Evolutionary conservation across 2,113 vertebrate genomes (phyloP), one percentile per base, ranked within the genome.

Genomic region (Chrysochloris asiatica): DNA sequence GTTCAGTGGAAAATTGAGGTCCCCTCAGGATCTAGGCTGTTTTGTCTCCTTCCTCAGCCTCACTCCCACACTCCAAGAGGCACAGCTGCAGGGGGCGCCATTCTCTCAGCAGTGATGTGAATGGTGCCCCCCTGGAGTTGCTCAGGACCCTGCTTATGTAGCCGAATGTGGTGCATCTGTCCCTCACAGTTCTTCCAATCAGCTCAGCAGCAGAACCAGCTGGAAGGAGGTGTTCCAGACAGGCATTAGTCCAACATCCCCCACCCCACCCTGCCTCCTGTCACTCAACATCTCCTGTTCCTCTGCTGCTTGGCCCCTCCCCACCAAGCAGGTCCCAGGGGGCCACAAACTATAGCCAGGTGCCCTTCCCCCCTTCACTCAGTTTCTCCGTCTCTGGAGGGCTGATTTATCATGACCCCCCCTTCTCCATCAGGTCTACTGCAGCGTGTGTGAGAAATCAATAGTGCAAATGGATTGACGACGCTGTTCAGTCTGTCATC

Each of bases 391-490:
- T 90, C 86, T 86, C 83, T 88, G 85, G 92, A 86, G 96, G 86
- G 65, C 77, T 88, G 86, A 94, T 92, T 90, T 95, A 95, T 94
- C 73, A 67, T 41, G 52, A 41, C 79, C 72, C 89, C n/a, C 89
- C 28, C 56, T 22, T 45, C 81, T 9, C 89, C 82, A 82, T 88
- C 95, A 63, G 72, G 87, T 95, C 87, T 96, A 94, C 97, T 80
- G 96, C 96, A n/a, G n/a, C 94, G 96, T 93, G 96, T 95, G 94
- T 97, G 97, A 98, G 97, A 97, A 97, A 98, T 97, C 97, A 84
- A 98, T 98, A 93, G 97, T 69, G 93, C 96, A 97, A 97, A 96
- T 91, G 94, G 88, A 94, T 90, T 83, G 95, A 96, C 89, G 94
- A 96, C 90, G 73, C 94, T 75, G 76, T 86, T 83, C 88, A 83